A percentile compares a stretch with the other conserved stretches of the same genome.
These are phyloP conservation scores for Noctua comes DNA, from an alignment of 2,888 invertebrate species.

Conservation along the genomic window DNA sequence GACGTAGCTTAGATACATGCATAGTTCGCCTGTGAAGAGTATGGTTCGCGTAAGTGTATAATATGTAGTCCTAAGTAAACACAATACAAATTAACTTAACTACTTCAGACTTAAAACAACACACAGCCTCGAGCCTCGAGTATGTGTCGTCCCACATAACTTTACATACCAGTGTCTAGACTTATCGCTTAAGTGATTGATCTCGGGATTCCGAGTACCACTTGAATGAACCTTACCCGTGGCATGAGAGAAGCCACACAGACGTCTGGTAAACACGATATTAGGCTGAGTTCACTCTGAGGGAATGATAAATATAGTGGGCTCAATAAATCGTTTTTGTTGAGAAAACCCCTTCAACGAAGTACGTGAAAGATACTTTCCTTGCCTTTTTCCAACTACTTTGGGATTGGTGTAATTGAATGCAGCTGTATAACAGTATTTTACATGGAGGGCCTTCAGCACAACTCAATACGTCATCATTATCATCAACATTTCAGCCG, in stretches of 20 bases:
- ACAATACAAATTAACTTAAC: neutral
- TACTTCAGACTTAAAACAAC: neutral
- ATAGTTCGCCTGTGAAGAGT: neutral
- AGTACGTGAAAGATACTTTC: neutral
- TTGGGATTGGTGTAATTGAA: neutral
- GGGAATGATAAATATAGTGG: conserved; percentile 6
- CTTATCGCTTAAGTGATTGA: conserved; percentile 30
- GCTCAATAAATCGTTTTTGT: conserved; percentile 1
- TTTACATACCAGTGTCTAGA: conserved; percentile 7
- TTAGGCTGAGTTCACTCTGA: conserved; percentile 15
- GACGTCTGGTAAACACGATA: neutral
- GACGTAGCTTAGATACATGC: neutral
- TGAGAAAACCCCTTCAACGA: neutral
- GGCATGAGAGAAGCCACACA: conserved; percentile 2
- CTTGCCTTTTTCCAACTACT: neutral
- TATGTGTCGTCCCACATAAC: neutral
- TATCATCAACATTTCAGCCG: too few species aligned
- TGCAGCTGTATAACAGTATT: neutral
- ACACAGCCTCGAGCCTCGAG: too few species aligned
- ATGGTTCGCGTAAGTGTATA: neutral
- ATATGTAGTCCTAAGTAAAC: neutral
- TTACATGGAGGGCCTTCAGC: neutral
- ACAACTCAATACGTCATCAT: neutral
- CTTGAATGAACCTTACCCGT: conserved; percentile 18
- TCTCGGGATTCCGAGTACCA: conserved; percentile 11